Percentiles rank a stretch among this genome's conserved stretches.
phyloP scores from a whole-genome alignment of 2,888 invertebrate genomes.

The Hemaris fuciformis region DNA sequence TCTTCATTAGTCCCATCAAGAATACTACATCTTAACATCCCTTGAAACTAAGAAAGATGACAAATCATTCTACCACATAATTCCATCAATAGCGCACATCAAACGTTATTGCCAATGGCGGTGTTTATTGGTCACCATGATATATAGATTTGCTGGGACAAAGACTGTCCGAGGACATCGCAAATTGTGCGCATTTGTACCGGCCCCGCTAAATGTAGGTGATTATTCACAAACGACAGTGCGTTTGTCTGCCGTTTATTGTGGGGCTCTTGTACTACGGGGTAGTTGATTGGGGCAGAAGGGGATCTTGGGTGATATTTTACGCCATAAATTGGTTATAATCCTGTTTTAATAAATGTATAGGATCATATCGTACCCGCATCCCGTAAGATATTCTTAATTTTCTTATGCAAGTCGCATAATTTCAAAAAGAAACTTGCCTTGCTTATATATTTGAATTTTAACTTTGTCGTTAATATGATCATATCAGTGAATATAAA shows the following conservation, averaged over 20 bases:
- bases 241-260: not conserved
- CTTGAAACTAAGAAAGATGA: not conserved
- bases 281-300: not conserved
- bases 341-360: too few species aligned
- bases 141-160: not conserved
- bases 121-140: not conserved
- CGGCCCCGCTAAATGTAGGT: slow-evolving; percentile 49
- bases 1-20: too few species aligned
- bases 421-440: too few species aligned
- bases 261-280: not conserved
- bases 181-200: slow-evolving; percentile 62
- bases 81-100: not conserved
- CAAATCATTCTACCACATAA: not conserved
- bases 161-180: slow-evolving; percentile 30
- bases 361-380: too few species aligned
- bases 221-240: slow-evolving; percentile 43
- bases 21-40: too few species aligned
- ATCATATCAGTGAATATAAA: too few species aligned
- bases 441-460: too few species aligned
- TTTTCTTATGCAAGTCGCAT: too few species aligned
- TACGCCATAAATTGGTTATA: not conserved
- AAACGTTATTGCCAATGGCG: not conserved
- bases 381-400: too few species aligned
- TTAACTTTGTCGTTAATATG: too few species aligned
- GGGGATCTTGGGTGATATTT: not conserved